phyloP scores from a whole-genome alignment of 2,113 vertebrate genomes.

The Phyllostomus discolor region DNA sequence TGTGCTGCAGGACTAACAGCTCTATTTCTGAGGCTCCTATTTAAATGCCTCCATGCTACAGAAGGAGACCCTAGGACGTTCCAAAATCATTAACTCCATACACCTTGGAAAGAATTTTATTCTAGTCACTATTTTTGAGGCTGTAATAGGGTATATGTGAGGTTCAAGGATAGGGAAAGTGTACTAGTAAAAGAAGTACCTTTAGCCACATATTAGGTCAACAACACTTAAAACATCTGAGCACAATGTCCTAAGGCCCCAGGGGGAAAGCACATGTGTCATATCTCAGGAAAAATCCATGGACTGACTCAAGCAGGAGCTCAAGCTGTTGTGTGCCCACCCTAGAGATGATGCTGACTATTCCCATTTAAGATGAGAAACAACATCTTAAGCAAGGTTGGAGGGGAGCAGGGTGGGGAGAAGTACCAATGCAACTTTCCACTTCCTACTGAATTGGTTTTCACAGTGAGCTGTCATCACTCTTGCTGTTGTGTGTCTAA shows the following conservation, averaged over 20 bases:
- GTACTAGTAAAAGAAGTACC: not conserved
- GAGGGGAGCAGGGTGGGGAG: fast-evolving
- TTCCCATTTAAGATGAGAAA: not conserved
- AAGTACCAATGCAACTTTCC: not conserved
- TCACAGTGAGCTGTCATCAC: not conserved
- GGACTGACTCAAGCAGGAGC: not conserved
- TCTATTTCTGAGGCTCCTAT: not conserved
- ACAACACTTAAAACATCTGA: not conserved
- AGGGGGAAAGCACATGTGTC: not conserved
- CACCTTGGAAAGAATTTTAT: not conserved
- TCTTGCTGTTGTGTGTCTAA: not conserved
- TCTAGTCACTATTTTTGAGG: not conserved
- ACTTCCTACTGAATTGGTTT: not conserved
- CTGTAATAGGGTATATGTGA: not conserved
- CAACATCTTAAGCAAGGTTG: not conserved
- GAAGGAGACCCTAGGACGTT: not conserved
- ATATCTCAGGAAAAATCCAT: not conserved
- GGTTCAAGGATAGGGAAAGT: not conserved
- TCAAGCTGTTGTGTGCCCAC: not conserved
- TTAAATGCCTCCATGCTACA: not conserved
- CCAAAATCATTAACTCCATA: not conserved
- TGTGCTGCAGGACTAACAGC: not conserved
- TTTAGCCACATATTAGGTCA: not conserved
- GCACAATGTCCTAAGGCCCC: not conserved
- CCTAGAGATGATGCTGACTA: not conserved